Base-by-base conservation (phyloP, 2,797 vertebrate genomes). In the Fistularia commersonii region DNA sequence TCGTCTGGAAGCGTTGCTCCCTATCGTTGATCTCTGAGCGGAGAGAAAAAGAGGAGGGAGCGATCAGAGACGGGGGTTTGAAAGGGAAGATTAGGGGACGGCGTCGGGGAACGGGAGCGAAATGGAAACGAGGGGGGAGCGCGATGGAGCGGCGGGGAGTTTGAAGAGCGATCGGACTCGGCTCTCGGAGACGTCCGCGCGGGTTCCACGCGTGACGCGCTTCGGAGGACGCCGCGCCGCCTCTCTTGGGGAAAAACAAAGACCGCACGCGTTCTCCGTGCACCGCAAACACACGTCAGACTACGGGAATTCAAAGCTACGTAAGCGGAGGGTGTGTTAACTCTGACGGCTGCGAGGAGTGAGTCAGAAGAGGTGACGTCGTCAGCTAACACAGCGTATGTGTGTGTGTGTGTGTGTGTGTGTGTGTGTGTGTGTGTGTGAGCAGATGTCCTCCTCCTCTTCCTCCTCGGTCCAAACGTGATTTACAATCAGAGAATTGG, bases 1-100 rank as follows among this genome's bases (percentile, higher is more conserved):
- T 93, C 34, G 92, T 88, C 7, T 93, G 92, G 48, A 96, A 80
- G 57, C 93, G 94, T 86, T 95, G 93, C 63, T 98, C 95, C 51
- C 92, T 87, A 82, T 98, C 95, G 1, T 90, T 95, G 87, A 96
- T 93, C 82, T 97, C 95, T 98, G 85, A 41, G 61, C 3, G 53
- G 74, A 14, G n/a, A 41, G 6, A 33, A 32, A 11, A 12, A 12
- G 14, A 10, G 54, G 66, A 45, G 64, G 1, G 35, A 45, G 35
- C 66, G 63, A 72, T 67, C 54, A 59, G 49, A 58, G 45, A 54
- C 37, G 37, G 51, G 8, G 23, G 51, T n/a, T 35, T 38, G 11
- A 45, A 47, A 51, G 44, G 35, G 49, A 54, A 59, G 37, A 70
- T 51, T 8, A 38, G 10, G n/a, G 37, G 3, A 40, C 3, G 6